These are phyloP conservation scores for Acanthosepion lycidas DNA, from an alignment of 2,888 invertebrate genomes.

Conservation along the genomic window DNA sequence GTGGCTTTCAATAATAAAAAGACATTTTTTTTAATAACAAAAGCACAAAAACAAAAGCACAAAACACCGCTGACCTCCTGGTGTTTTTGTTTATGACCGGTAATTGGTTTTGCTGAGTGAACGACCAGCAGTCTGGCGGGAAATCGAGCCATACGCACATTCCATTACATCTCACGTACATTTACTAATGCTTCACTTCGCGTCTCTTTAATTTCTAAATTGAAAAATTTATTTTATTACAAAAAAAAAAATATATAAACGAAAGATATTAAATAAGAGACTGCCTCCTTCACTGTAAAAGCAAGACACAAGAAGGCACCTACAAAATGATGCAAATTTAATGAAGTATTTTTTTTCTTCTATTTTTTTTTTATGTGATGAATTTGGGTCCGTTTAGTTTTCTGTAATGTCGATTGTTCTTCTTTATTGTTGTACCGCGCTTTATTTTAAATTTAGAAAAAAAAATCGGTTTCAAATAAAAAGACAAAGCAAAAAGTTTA, in stretches of 20 bases:
- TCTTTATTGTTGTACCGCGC: background rate
- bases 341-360: background rate
- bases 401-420: background rate
- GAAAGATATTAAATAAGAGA: too few species aligned
- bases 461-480: background rate
- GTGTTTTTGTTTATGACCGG: conserved; percentile 9
- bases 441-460: background rate
- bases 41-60: too few species aligned
- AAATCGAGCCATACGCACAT: background rate
- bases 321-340: background rate
- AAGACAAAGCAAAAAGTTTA: background rate
- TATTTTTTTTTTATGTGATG: background rate
- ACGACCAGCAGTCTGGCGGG: background rate
- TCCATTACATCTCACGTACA: conserved; percentile 14
- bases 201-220: background rate
- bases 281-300: too few species aligned
- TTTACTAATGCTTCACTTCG: background rate
- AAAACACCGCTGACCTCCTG: background rate
- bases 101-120: conserved; percentile 10
- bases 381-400: background rate
- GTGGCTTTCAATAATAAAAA: too few species aligned
- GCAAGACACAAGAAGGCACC: background rate
- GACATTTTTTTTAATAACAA: too few species aligned
- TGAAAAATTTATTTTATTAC: conserved; percentile 17
- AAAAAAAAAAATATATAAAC: background rate